Evolutionary conservation across 2,113 vertebrate genomes (phyloP), one percentile per base, ranked within the genome.

Genomic region (Monarcha castaneiventris): DNA sequence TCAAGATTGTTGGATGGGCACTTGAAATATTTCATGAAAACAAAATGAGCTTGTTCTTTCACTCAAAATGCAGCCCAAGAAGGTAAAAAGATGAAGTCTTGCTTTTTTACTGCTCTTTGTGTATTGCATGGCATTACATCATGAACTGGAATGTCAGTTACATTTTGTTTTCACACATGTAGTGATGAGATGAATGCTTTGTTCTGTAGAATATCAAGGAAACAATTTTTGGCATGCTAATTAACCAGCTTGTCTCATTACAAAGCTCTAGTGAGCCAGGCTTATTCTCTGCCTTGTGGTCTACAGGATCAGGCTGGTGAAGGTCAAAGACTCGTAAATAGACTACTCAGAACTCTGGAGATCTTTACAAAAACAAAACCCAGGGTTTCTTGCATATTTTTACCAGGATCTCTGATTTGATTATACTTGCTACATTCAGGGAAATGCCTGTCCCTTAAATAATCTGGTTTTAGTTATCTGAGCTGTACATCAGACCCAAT

Each of bases 61-160:
- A 14, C 19, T 92, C 75, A 41, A 4, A 25, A 59, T 48, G 43
- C 25, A 52, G 6, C 22, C 32, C 72, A 75, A 84, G 88, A 81
- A 92, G 66, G 44, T 95, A 58, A 69, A 94, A 90, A 68, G 69
- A 93, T 84, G n/a, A 92, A 94, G 29, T 58, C 41, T 79, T 68
- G 54, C 33, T 23, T 84, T 73, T 68, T 71, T 33, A 17, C 62
- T 80, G n/a, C n/a, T 77, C 67, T 84, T 87, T 95, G 64, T 92
- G 22, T 82, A 23, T 80, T 95, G 58, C n/a, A 49, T 35, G 35
- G 23, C 55, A 67, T 94, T 82, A 74, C 82, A 44, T 93, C 93
- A 89, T 84, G n/a, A 83, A 78, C 64, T 94, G 75, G 77, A 81
- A 81, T 81, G 88, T 83, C 90, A 83, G 72, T 90, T 93, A 21